Base-by-base conservation (phyloP, 2,888 invertebrate species). In the Drosophila atripex region DNA sequence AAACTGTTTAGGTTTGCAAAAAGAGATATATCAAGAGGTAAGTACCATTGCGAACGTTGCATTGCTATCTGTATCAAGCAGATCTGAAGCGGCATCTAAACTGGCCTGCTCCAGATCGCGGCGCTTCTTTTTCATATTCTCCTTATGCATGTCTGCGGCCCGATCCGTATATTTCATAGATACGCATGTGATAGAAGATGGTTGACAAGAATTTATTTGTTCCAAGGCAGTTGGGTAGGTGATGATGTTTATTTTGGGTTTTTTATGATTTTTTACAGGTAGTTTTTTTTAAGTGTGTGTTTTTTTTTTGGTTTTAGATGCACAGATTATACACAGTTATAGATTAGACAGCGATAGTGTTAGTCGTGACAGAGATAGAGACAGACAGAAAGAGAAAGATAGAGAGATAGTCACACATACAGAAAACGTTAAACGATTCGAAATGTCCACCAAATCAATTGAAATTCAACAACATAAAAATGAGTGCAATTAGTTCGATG, bases 1-100 rank as follows among this genome's bases (percentile, higher is more conserved):
- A 66, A 25, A 39, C 21, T 32, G 38, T 35, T 52, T 35, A 28
- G 21, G 21, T 32, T 68, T 46, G 16, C 21, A 35, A 21, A 64
- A 52, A 69, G 38, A 57, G 61, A 70, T 69, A 73, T 80, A 78
- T 78, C 80, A 68, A 75, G 65, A 78, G 77, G 78, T 88, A 89
- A 89, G 89, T 95, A 97, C 97, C 97, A 98, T 97, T 90, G 96
- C 96, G 92, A 97, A 97, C 71, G 97, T 97, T 65, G 96, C 95
- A 89, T 96, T 95, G 92, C 96, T 97, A 91, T 97, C 97, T 30
- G 95, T 95, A 89, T 97, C 97, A 89, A 97, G 93, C 74, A 97
- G 93, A 91, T 97, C 97, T 41, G 97, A 96, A 49, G 96, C 94
- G 43, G 96, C 96, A 89, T 97, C 97, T 93, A 97, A 94, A 77